phyloP scores from a whole-genome alignment of 2,888 invertebrate genomes.

The Diabrotica balteata region DNA sequence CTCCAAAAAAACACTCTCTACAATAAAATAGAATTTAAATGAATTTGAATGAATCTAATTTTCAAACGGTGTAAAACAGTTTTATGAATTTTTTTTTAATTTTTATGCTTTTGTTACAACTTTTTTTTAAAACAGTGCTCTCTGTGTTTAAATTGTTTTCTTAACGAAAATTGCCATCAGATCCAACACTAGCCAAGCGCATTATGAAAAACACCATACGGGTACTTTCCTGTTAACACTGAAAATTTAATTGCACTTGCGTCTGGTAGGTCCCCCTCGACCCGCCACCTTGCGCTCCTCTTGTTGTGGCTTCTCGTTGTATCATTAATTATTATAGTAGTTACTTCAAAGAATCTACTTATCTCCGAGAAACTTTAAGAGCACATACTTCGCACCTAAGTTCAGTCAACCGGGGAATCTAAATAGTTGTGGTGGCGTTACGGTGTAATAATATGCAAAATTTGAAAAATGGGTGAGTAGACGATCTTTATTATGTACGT shows the following conservation, averaged over 20 bases:
- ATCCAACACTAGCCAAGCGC: no score
- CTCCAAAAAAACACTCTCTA: no score
- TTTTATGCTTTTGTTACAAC: no score
- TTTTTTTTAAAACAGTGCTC: no score
- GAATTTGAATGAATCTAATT: no score
- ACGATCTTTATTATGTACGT: not conserved
- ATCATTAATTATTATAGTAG: constrained; percentile 31
- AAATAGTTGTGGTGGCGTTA: constrained; percentile 9
- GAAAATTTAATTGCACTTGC: constrained; percentile 33
- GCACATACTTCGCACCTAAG: not conserved
- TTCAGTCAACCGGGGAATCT: constrained; percentile 4
- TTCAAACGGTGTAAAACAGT: no score
- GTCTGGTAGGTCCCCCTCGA: constrained; percentile 4
- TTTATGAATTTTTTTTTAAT: no score
- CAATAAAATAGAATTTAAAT: no score
- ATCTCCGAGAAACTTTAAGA: not conserved
- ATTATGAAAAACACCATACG: constrained; percentile 14
- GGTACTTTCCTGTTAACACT: constrained; percentile 24
- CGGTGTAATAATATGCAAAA: constrained; percentile 4
- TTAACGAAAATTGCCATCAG: no score
- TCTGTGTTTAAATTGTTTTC: no score
- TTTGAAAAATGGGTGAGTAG: constrained; percentile 32
- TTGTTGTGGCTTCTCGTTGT: constrained; percentile 14
- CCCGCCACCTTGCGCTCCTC: constrained; percentile 7
- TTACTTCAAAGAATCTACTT: constrained; percentile 28